Evolutionary conservation across 2,797 vertebrate species (phyloP).

Genomic region (Fistularia commersonii): DNA sequence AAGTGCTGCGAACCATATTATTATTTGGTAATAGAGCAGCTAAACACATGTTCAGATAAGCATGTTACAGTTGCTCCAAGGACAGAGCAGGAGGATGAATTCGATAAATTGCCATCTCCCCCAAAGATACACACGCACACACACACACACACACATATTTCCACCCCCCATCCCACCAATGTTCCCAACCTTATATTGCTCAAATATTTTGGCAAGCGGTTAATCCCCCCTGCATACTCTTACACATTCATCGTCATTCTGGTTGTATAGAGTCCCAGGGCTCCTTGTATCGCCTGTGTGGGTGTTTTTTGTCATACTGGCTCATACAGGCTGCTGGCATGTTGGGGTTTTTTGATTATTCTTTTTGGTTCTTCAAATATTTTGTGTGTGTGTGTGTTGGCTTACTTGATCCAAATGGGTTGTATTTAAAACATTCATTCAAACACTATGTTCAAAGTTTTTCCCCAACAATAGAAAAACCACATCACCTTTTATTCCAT

Average conservation of each 20-base stretch:
- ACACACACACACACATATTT: no score
- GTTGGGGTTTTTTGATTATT: constrained; percentile 7
- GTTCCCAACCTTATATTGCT: constrained; percentile 33
- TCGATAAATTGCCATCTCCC: background rate
- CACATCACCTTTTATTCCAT: no score
- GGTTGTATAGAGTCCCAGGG: constrained; percentile 19
- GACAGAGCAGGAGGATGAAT: background rate
- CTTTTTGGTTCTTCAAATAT: constrained; percentile 1
- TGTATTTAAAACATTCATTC: constrained; percentile 5
- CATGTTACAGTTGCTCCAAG: no score
- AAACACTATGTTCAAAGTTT: no score
- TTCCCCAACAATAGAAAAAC: no score
- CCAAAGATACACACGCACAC: no score
- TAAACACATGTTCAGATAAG: no score
- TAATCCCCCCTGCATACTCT: constrained; percentile 20
- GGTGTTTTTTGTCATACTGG: constrained; percentile 53
- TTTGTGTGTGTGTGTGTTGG: background rate
- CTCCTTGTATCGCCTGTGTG: constrained; percentile 40
- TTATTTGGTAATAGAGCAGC: no score
- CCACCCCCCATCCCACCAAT: no score
- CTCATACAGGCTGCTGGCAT: constrained; percentile 46
- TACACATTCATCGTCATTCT: constrained; percentile 10
- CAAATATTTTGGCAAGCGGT: constrained; percentile 44
- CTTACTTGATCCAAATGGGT: constrained; percentile 16
- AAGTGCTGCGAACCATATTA: no score